These are phyloP conservation scores for Galagoides demidoff DNA, from an alignment of 2,797 vertebrate species.

Conservation along the genomic window DNA sequence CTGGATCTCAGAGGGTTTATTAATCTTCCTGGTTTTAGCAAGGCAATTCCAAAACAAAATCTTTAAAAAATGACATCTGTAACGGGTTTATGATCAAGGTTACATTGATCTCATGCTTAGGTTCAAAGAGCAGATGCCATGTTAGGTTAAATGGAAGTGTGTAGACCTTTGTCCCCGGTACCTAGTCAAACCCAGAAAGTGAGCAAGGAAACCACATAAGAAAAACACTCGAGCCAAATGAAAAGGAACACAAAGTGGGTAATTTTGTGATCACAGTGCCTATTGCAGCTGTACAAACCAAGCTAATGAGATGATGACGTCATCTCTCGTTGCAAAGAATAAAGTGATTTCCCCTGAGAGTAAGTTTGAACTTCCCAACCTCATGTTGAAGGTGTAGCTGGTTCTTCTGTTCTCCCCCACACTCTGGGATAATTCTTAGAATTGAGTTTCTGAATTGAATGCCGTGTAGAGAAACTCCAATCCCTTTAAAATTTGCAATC, in stretches of 20 bases:
- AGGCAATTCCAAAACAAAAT: constrained; percentile 40
- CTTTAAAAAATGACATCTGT: constrained; percentile 68
- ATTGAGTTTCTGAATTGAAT: constrained; percentile 35
- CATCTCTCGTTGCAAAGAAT: constrained; percentile 62
- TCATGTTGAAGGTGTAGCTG: constrained; percentile 33
- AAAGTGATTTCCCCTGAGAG: constrained; percentile 55
- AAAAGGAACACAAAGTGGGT: constrained; percentile 55
- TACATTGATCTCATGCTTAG: constrained; percentile 52
- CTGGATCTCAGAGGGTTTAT: constrained; percentile 28
- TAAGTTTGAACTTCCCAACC: constrained; percentile 44
- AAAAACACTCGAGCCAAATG: constrained; percentile 66
- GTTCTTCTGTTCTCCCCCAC: background rate
- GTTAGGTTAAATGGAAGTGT: constrained; percentile 45
- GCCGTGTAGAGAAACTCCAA: background rate
- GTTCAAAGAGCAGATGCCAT: constrained; percentile 63
- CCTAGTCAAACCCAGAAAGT: constrained; percentile 17
- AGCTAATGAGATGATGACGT: constrained; percentile 63
- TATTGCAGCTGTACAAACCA: constrained; percentile 70
- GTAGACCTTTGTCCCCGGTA: background rate
- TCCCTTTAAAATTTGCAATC: background rate
- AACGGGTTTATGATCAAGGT: constrained; percentile 70
- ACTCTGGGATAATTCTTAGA: background rate
- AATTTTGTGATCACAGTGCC: constrained; percentile 59
- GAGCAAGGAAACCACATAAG: constrained; percentile 59
- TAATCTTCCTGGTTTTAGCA: constrained; percentile 56